Evolutionary conservation across 2,113 vertebrate genomes (phyloP).

Genomic region (Poeciliopsis turrubarensis): DNA sequence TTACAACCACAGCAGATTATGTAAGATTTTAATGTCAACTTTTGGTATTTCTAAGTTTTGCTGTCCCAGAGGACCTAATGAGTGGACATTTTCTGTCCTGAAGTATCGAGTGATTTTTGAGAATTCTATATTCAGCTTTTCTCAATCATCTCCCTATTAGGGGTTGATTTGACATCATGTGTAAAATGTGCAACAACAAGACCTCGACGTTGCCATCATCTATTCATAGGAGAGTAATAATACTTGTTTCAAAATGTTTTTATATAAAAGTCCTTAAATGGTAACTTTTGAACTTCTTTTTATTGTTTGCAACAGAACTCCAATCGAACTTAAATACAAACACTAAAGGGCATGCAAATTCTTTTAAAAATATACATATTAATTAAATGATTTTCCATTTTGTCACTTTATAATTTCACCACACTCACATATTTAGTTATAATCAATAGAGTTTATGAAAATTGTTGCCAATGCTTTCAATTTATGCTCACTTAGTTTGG

Average conservation of each 20-base stretch:
- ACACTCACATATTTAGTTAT: neutral
- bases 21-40: too few species aligned
- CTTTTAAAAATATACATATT: neutral
- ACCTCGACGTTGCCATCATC: neutral
- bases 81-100: neutral
- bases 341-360: neutral
- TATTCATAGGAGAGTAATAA: conserved; percentile 4
- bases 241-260: conserved; percentile 4
- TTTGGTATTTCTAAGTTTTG: too few species aligned
- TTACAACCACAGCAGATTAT: too few species aligned
- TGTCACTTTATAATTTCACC: neutral
- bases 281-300: neutral
- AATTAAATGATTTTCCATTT: neutral
- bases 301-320: neutral
- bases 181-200: neutral
- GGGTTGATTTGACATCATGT: neutral
- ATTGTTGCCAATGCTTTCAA: too few species aligned
- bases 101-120: neutral
- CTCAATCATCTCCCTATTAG: neutral
- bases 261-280: neutral
- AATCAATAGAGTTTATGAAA: too few species aligned
- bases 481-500: too few species aligned
- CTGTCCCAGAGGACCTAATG: neutral
- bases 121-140: neutral
- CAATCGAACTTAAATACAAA: neutral